These are phyloP conservation scores for Stomatorhinus ivindoensis DNA, from an alignment of 2,113 vertebrate genomes.

Conservation along the genomic window DNA sequence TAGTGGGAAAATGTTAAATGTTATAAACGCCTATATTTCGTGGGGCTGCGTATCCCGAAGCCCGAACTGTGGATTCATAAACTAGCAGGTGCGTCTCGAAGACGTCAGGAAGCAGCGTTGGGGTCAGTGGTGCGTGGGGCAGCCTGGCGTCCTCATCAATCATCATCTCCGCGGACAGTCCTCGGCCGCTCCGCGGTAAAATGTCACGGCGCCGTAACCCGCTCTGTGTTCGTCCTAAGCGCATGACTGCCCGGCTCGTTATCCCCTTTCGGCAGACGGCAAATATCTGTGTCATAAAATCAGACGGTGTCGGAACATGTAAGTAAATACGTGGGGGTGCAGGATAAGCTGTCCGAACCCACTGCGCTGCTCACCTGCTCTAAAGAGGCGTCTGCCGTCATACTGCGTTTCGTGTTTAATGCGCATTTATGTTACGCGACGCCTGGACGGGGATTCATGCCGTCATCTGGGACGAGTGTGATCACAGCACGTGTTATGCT, in stretches of 20 bases:
- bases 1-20: not conserved
- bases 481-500: not conserved
- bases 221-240: constrained; percentile 7
- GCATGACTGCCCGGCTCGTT: constrained; percentile 18
- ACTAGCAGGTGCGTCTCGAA: constrained; percentile 21
- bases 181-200: constrained; percentile 16
- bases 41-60: not conserved
- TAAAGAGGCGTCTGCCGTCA: not conserved
- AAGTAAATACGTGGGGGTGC: not conserved
- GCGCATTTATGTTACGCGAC: not conserved
- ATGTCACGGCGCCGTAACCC: constrained; percentile 22
- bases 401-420: not conserved
- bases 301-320: not conserved
- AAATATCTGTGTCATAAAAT: not conserved
- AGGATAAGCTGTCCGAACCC: not conserved
- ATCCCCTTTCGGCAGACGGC: constrained; percentile 5
- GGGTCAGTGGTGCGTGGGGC: constrained; percentile 17
- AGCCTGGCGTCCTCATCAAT: constrained; percentile 28
- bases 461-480: not conserved
- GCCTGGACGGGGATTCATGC: not conserved
- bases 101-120: not conserved
- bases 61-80: constrained; percentile 11
- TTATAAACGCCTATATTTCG: constrained; percentile 10
- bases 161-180: constrained; percentile 14
- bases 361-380: not conserved